Percentiles rank a stretch among this genome's conserved stretches.
Conservation (phyloP, 2,113 vertebrate species). For the Mesembrinibis cayennensis region DNA sequence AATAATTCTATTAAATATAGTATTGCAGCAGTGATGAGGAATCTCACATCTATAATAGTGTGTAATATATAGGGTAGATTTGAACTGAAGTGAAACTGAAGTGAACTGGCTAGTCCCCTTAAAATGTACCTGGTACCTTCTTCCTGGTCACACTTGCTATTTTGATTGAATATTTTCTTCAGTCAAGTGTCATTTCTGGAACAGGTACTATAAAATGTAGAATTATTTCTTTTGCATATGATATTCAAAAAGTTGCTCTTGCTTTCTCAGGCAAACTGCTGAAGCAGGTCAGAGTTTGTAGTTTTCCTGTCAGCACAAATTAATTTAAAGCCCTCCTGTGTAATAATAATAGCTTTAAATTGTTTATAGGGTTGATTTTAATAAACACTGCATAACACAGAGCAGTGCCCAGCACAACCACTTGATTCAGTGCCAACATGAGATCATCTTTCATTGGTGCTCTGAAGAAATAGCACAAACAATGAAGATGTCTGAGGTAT, state of each 20-base stretch:
- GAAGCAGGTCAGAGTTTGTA: slow-evolving; percentile 39
- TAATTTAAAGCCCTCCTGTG: slow-evolving; percentile 59
- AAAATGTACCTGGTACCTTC: not conserved
- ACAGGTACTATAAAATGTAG: not conserved
- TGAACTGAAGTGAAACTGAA: not conserved
- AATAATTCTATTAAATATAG: not conserved
- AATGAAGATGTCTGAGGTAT: slow-evolving; percentile 75
- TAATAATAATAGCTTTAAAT: slow-evolving; percentile 62
- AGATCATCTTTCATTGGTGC: slow-evolving; percentile 62
- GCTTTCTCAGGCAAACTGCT: not conserved
- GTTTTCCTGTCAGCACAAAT: slow-evolving; percentile 60
- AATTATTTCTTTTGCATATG: not conserved
- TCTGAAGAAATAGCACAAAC: slow-evolving; percentile 65
- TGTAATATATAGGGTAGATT: not conserved
- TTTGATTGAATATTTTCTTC: not conserved
- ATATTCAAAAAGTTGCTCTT: slow-evolving; percentile 2
- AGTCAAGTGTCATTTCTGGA: not conserved
- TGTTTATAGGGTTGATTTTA: slow-evolving; percentile 68
- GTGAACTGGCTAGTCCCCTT: not conserved
- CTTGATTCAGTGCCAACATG: slow-evolving; percentile 51
- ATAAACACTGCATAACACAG: slow-evolving; percentile 44
- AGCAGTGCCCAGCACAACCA: slow-evolving; percentile 19
- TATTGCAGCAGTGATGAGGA: not conserved
- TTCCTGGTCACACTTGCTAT: not conserved
- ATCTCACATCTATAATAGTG: not conserved